phyloP scores from a whole-genome alignment of 2,888 invertebrate species.

The Parapristionchus giblindavisi region DNA sequence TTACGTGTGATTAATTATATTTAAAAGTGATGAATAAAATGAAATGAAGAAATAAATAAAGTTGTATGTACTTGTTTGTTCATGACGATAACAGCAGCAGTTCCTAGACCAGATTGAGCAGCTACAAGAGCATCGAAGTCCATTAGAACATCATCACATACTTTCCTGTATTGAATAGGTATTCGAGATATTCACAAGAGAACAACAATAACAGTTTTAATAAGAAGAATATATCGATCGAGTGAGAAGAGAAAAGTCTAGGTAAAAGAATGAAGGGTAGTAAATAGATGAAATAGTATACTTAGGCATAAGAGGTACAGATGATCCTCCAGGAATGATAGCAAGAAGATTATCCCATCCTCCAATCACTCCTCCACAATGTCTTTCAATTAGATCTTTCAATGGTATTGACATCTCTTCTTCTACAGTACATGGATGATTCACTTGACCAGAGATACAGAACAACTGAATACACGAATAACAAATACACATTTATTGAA shows the following conservation, averaged over 20 bases:
- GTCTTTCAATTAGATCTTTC: slow-evolving; percentile 90
- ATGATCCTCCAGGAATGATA: slow-evolving; percentile 97
- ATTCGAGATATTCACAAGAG: not conserved
- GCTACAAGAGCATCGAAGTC: slow-evolving; percentile 96
- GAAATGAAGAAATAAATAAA: too few relatives aligned
- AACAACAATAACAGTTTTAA: not conserved
- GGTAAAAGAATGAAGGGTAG: not conserved
- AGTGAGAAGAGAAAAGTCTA: not conserved
- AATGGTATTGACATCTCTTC: slow-evolving; percentile 99
- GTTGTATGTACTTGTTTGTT: slow-evolving; percentile 82
- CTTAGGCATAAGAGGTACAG: slow-evolving; percentile 96
- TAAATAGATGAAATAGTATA: slow-evolving; percentile 48
- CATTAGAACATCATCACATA: slow-evolving; percentile 93
- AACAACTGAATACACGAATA: slow-evolving; percentile 78
- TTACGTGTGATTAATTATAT: too few relatives aligned
- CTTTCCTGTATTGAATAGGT: slow-evolving; percentile 74
- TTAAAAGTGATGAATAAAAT: too few relatives aligned
- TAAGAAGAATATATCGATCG: not conserved
- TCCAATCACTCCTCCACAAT: slow-evolving; percentile 93
- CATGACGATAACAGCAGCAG: slow-evolving; percentile 99
- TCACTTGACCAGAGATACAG: slow-evolving; percentile 98
- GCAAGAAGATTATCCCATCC: slow-evolving; percentile 98
- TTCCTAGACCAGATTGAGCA: slow-evolving; percentile 92
- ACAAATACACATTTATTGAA: too few relatives aligned
- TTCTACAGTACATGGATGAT: slow-evolving; percentile 96